phyloP scores from a whole-genome alignment of 2,797 vertebrate genomes.

The Myotis myotis region DNA sequence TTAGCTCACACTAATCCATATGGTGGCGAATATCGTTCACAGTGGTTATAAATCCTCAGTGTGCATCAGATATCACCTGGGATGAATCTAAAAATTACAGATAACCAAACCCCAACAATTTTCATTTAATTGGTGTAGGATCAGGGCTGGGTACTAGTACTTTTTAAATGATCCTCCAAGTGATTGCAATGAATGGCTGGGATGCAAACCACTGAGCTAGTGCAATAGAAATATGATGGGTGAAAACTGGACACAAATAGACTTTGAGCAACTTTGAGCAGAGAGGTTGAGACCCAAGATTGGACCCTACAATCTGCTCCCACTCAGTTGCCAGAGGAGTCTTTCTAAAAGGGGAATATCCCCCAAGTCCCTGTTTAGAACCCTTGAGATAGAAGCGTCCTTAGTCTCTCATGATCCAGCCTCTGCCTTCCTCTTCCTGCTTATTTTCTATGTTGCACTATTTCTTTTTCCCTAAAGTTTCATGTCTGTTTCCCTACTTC shows the following conservation, averaged over 20 bases:
- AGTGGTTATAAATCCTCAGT: not conserved
- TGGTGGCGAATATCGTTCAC: not conserved
- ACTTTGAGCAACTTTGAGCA: not conserved
- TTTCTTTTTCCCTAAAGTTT: not conserved
- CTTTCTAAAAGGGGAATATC: not conserved
- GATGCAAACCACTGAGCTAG: not conserved
- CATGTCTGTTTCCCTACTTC: not conserved
- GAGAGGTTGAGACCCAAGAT: not conserved
- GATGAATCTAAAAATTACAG: not conserved
- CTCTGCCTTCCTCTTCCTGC: not conserved
- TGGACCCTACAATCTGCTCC: not conserved
- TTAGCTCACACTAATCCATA: not conserved
- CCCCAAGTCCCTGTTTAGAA: not conserved
- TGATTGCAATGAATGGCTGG: not conserved
- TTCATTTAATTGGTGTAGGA: not conserved
- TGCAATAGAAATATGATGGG: not conserved
- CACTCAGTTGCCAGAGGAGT: not conserved
- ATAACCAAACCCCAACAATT: not conserved
- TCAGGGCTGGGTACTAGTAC: not conserved
- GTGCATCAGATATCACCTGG: not conserved
- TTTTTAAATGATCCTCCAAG: not conserved
- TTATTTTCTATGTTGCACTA: not conserved
- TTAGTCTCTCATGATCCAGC: not conserved
- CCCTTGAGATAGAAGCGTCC: not conserved
- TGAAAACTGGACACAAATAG: not conserved